Evolutionary conservation across 2,113 vertebrate species (phyloP).

Genomic region (Thryonomys swinderianus): DNA sequence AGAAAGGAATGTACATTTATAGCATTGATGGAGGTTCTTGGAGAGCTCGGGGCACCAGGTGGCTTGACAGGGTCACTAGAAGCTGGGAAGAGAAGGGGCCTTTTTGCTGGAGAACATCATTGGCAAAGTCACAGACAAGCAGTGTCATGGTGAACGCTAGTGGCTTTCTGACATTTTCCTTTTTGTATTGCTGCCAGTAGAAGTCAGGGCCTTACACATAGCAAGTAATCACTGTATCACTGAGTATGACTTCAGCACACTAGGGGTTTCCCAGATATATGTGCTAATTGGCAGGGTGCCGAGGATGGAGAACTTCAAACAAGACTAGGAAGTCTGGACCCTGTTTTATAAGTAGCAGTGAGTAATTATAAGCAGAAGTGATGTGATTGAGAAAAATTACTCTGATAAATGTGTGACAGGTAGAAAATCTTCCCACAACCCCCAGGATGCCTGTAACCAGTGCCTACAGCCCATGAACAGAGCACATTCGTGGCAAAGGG

Average conservation of each 20-base stretch:
- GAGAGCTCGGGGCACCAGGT: not conserved
- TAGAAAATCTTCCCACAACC: not conserved
- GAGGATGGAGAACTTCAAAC: not conserved
- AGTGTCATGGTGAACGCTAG: fast-evolving
- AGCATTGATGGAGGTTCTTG: fast-evolving
- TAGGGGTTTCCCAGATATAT: not conserved
- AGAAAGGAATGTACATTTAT: fast-evolving
- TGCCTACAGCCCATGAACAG: too few relatives aligned
- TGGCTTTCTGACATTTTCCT: not conserved
- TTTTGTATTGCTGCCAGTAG: not conserved
- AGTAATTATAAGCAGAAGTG: not conserved
- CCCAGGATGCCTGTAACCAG: too few relatives aligned
- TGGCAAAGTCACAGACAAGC: not conserved
- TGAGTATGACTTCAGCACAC: not conserved
- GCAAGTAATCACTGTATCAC: not conserved
- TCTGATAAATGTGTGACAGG: not conserved
- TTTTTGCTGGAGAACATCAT: too few relatives aligned
- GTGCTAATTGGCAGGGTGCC: fast-evolving
- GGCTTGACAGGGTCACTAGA: fast-evolving
- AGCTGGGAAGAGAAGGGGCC: not conserved
- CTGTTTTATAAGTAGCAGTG: not conserved
- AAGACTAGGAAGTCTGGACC: not conserved
- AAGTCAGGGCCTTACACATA: not conserved
- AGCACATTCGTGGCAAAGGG: not conserved
- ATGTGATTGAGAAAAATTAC: not conserved